phyloP scores from a whole-genome alignment of 2,113 vertebrate species.

The Falcunculus frontatus region DNA sequence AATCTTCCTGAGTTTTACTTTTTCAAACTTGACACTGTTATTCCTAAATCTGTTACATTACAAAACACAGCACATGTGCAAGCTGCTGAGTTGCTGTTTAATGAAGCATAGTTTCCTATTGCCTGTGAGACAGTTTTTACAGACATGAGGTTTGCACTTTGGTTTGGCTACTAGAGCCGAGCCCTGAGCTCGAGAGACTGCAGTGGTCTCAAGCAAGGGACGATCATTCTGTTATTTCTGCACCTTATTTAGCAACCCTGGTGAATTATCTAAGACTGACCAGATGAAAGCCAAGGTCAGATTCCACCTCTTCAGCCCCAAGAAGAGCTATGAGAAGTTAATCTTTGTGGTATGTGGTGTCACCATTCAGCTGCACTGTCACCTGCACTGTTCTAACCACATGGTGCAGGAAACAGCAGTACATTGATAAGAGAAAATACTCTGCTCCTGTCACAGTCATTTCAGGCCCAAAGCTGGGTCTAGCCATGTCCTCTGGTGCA shows the following conservation, averaged over 20 bases:
- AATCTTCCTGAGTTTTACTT: background rate
- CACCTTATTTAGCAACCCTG: background rate
- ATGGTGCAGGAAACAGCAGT: background rate
- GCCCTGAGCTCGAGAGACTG: background rate
- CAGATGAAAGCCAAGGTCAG: background rate
- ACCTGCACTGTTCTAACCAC: slow-evolving; percentile 39
- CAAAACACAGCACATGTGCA: background rate
- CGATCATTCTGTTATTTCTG: background rate
- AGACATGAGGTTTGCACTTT: background rate
- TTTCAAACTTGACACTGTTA: background rate
- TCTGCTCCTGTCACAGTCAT: slow-evolving; percentile 2
- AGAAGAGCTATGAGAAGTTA: background rate
- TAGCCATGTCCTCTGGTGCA: background rate
- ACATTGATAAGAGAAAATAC: slow-evolving; percentile 35
- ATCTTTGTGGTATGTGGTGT: background rate
- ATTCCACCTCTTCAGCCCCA: background rate
- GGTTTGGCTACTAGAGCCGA: background rate
- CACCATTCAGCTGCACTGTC: slow-evolving; percentile 11
- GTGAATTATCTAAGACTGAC: background rate
- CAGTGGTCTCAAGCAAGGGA: background rate
- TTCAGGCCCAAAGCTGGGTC: slow-evolving; percentile 25
- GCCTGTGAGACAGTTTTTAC: background rate
- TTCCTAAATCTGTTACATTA: background rate
- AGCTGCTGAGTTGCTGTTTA: slow-evolving; percentile 1
- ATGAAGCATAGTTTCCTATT: slow-evolving; percentile 21